Conservation (phyloP, 64 coral and sea anemone species). For the Catalaphyllia jardinei region DNA sequence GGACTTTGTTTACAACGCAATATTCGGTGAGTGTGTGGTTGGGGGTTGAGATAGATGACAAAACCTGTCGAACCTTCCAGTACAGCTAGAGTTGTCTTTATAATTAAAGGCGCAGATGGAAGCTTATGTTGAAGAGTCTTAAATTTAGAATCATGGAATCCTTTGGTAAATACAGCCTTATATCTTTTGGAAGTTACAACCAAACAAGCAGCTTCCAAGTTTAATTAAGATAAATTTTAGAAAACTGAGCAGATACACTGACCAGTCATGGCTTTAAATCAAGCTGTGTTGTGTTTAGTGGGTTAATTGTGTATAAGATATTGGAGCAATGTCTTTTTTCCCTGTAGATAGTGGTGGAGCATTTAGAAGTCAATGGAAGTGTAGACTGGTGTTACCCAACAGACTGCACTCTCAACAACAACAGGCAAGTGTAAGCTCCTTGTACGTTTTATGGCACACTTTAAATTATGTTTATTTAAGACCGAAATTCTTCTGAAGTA, state of each 20-base stretch:
- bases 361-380: constrained; percentile 15
- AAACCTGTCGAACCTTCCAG: neutral
- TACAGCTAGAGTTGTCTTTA: neutral
- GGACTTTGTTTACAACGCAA: constrained; percentile 31
- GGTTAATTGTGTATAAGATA: too few relatives aligned
- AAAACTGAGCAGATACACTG: too few relatives aligned
- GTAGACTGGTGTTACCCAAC: constrained; percentile 56
- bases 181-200: too few relatives aligned
- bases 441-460: neutral
- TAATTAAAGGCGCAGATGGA: neutral
- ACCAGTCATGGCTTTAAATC: too few relatives aligned
- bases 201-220: too few relatives aligned
- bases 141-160: too few relatives aligned
- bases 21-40: neutral
- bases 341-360: constrained; percentile 43
- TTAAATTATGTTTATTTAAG: too few relatives aligned
- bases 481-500: too few relatives aligned
- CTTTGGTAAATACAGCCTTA: too few relatives aligned
- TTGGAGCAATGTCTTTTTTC: neutral
- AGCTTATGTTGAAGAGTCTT: too few relatives aligned
- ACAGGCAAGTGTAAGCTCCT: constrained; percentile 14
- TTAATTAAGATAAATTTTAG: too few relatives aligned
- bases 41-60: neutral
- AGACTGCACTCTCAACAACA: constrained; percentile 35
- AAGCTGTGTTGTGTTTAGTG: too few relatives aligned